These are phyloP conservation scores for Callinectes sapidus DNA, from an alignment of 2,888 invertebrate species.

Conservation along the genomic window DNA sequence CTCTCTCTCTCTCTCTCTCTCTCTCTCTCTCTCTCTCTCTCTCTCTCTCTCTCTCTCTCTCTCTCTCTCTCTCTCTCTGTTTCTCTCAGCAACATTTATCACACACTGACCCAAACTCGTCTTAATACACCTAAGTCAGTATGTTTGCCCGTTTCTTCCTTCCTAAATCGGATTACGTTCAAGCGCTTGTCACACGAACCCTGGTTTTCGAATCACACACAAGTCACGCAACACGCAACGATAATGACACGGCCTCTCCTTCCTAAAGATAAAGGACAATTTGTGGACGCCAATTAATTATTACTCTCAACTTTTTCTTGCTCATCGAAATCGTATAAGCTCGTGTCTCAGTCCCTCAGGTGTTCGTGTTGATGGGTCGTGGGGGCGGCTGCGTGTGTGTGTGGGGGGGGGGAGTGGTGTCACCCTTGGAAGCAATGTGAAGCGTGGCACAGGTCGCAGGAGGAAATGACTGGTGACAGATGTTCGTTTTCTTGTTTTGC, in stretches of 20 bases:
- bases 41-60: not conserved
- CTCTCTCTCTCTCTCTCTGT: not conserved
- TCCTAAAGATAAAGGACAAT: not conserved
- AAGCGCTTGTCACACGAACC: not conserved
- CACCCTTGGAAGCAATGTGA: not conserved
- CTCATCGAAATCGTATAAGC: not conserved
- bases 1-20: not conserved
- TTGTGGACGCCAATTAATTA: not conserved
- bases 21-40: not conserved
- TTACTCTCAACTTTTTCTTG: not conserved
- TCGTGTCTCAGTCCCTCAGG: not conserved
- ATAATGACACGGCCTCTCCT: not conserved
- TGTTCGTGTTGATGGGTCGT: not conserved
- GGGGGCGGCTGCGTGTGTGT: not conserved
- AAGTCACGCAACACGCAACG: not conserved
- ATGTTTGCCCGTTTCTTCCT: not conserved
- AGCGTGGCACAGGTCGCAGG: not conserved
- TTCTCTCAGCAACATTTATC: not conserved
- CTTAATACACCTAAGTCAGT: not conserved
- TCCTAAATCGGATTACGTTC: not conserved
- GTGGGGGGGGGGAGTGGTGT: not conserved
- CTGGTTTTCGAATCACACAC: not conserved
- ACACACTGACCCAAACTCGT: not conserved
- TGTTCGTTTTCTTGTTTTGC: too few relatives aligned
- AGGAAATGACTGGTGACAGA: not conserved